Evolutionary conservation across 2,797 vertebrate genomes (phyloP).

Genomic region (Sebastes hubbsi): DNA sequence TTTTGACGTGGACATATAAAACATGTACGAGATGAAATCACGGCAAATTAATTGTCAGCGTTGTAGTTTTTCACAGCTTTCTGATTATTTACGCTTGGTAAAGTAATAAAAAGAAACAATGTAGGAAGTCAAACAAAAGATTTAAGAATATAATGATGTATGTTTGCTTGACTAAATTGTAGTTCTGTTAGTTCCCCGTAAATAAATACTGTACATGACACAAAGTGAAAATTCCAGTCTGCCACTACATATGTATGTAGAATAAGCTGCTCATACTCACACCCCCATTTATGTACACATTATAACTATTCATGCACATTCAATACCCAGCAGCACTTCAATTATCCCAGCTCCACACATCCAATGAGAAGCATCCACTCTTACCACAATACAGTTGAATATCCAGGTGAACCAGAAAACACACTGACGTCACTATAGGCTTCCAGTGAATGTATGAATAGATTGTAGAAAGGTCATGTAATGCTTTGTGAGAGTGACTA

Average conservation of each 20-base stretch:
- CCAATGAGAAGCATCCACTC: background rate
- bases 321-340: background rate
- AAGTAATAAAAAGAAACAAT: background rate
- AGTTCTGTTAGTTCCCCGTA: background rate
- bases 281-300: background rate
- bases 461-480: background rate
- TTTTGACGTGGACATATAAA: background rate
- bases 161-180: background rate
- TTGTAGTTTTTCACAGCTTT: background rate
- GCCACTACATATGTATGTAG: background rate
- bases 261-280: background rate
- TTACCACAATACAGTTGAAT: background rate
- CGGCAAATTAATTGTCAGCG: too few species aligned
- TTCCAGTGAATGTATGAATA: background rate
- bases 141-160: background rate
- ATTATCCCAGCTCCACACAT: conserved; percentile 1
- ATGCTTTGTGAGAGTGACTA: conserved; percentile 7
- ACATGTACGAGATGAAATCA: background rate
- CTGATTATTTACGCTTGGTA: background rate
- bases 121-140: background rate
- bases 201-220: background rate
- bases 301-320: background rate
- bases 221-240: background rate
- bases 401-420: background rate
- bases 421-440: conserved; percentile 2